Base-by-base conservation (phyloP, 2,888 invertebrate species). In the Neria commutata region DNA sequence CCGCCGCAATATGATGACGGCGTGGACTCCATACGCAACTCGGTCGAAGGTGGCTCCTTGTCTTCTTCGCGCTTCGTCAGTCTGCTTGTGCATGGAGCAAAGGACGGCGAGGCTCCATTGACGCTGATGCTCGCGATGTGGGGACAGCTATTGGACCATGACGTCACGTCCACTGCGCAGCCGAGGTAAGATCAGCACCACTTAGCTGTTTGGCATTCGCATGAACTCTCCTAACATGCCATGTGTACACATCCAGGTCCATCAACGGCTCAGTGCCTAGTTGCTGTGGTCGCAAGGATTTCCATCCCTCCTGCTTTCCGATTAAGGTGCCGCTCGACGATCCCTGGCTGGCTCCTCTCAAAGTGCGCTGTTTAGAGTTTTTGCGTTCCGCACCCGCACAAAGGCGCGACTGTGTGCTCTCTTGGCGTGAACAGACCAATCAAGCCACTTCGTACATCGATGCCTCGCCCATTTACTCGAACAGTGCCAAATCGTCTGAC, bases 111-210 rank as follows among this genome's bases (percentile, higher is more conserved):
- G 65, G 85, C 88, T 5, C 84, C 86, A 0, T 85, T 92, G 8
- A 92, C 92, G 0, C 88, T 91, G 66, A 88, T 92, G 86, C 85
- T 92, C 60, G 94, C 93, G 87, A 94, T 95, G 76, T 94, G 94
- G 92, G 95, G 95, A 0, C 95, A 95, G 81, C 89, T 95, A 68
- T 74, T 95, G 58, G 95, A 95, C 75, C 95, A 95, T 72, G 95
- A 95, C 76, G 83, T 95, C 64, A 92, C 91, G 40, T 89, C 91
- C 0, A 89, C 91, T 3, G 90, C 89, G 0, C 91, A 91, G 70
- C 88, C 90, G 1, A 84, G 89, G 80, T 81, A 67, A 8, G 67
- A 67, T 29, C 14, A 1, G 6, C 6, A 23, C 1, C 8, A 2
- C 10, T 1, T 2, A 19, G n/a, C 3, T n/a, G 0, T 24, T 3